phyloP scores from a whole-genome alignment of 2,888 invertebrate species.

The Drosophila austrosaltans region DNA sequence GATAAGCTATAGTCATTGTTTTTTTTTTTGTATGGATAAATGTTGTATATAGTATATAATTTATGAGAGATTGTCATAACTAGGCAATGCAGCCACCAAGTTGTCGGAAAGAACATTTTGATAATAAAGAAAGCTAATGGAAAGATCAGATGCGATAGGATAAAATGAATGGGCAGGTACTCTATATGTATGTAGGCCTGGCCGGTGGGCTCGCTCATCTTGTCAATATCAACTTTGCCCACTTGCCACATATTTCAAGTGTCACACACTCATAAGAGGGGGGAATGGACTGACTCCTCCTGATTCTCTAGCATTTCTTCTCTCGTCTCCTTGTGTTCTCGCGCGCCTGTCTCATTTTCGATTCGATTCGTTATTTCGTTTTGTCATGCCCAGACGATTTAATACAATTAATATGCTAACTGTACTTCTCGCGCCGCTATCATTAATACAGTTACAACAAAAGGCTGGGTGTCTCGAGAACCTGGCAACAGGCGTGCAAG shows the following conservation, averaged over 20 bases:
- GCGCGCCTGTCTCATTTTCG: neutral
- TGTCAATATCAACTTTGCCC: conserved; percentile 41
- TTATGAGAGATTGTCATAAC: conserved; percentile 57
- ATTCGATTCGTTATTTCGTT: conserved; percentile 22
- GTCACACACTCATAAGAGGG: neutral
- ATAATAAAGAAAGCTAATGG: conserved; percentile 49
- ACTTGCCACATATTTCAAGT: conserved; percentile 60
- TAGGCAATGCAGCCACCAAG: conserved; percentile 35
- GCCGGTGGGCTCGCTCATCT: conserved; percentile 57
- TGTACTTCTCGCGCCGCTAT: conserved; percentile 68
- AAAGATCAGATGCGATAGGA: neutral
- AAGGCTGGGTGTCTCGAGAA: conserved; percentile 51
- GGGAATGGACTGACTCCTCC: neutral
- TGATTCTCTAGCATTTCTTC: conserved; percentile 19
- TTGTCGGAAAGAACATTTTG: conserved; percentile 52
- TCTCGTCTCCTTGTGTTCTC: conserved; percentile 10
- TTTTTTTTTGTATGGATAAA: neutral
- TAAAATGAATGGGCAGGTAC: too few species aligned
- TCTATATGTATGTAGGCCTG: neutral
- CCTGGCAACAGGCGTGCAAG: conserved; percentile 68
- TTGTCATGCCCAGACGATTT: conserved; percentile 66
- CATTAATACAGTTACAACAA: conserved; percentile 62
- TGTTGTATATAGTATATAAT: conserved; percentile 27
- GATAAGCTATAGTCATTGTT: conserved; percentile 56
- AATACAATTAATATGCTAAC: conserved; percentile 79